Percentiles rank a stretch among this genome's conserved stretches.
Evolutionary conservation across 2,888 invertebrate species (phyloP).

Genomic region (Drosophila gaucha): DNA sequence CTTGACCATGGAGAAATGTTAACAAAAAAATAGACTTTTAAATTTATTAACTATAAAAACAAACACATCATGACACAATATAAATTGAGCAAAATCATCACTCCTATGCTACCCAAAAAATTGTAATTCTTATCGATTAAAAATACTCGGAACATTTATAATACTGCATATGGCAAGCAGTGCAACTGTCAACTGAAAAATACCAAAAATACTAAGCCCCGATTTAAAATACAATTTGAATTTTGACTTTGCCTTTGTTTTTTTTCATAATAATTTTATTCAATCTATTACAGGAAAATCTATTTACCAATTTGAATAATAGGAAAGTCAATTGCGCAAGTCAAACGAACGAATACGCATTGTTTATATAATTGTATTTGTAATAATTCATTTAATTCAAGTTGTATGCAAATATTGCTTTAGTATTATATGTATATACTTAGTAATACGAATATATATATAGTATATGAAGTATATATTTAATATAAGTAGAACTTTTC

Average conservation of each 20-base stretch:
- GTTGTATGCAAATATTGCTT: slow-evolving; percentile 60
- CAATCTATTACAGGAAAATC: background rate
- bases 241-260: background rate
- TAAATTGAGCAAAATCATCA: background rate
- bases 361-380: slow-evolving; percentile 23
- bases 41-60: background rate
- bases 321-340: slow-evolving; percentile 2
- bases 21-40: background rate
- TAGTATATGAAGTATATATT: slow-evolving; percentile 16
- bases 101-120: background rate
- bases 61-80: background rate
- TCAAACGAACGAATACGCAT: too few relatives aligned
- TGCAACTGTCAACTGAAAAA: slow-evolving; percentile 2
- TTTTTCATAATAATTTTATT: slow-evolving; percentile 4
- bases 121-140: background rate
- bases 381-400: slow-evolving; percentile 49
- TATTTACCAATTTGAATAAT: slow-evolving; percentile 12
- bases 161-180: background rate
- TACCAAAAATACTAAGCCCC: slow-evolving; percentile 3
- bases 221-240: background rate
- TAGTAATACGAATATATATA: slow-evolving; percentile 39
- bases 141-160: background rate
- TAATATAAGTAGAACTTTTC: slow-evolving; percentile 24
- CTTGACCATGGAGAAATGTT: background rate
- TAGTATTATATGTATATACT: slow-evolving; percentile 41